phyloP scores from a whole-genome alignment of 2,797 vertebrate species.

The Masticophis lateralis region DNA sequence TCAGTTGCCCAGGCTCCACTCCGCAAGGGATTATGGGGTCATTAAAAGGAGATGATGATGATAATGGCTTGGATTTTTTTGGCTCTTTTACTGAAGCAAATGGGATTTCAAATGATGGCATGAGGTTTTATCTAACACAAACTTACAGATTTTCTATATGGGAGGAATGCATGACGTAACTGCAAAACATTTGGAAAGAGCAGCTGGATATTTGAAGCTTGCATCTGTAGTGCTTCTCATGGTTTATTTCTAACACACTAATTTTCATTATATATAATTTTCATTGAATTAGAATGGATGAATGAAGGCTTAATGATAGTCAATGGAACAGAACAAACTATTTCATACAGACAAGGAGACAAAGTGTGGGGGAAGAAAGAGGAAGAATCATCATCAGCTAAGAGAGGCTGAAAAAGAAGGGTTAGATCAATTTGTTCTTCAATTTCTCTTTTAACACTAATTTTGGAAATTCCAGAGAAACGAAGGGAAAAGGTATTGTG shows the following conservation, averaged over 20 bases:
- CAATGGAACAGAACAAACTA: neutral
- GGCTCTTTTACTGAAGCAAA: neutral
- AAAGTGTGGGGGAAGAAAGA: neutral
- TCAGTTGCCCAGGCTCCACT: no score
- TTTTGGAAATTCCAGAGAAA: neutral
- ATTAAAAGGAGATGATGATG: no score
- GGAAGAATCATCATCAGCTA: neutral
- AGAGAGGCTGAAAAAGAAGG: neutral
- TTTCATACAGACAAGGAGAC: neutral
- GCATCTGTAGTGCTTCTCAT: neutral
- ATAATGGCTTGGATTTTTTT: neutral
- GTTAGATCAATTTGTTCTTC: neutral
- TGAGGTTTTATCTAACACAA: neutral
- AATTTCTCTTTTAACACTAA: no score
- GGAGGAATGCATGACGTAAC: conserved; percentile 19
- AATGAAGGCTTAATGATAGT: conserved; percentile 33
- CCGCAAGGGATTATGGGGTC: no score
- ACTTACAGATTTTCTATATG: conserved; percentile 1
- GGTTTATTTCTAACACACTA: conserved; percentile 43
- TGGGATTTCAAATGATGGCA: neutral
- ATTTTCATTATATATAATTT: conserved; percentile 32
- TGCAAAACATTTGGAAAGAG: conserved; percentile 22
- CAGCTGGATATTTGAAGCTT: conserved; percentile 32
- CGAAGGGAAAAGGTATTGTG: neutral
- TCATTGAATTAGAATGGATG: conserved; percentile 51